These are phyloP conservation scores for Petrocephalus schoutedeni DNA, from an alignment of 2,797 vertebrate genomes.

Conservation along the genomic window DNA sequence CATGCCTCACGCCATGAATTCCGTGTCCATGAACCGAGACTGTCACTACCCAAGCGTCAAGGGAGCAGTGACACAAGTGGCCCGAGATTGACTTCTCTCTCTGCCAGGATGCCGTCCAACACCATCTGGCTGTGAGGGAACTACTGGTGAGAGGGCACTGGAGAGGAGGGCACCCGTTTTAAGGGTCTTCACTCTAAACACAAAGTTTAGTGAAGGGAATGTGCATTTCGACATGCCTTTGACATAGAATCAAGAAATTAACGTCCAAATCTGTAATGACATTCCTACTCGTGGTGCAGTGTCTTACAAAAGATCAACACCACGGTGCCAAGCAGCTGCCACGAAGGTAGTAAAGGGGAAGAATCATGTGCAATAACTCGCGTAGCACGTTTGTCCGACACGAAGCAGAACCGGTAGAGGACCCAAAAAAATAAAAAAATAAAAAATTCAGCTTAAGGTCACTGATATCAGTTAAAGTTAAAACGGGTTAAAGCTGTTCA, in stretches of 20 bases:
- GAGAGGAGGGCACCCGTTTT: background rate
- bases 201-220: background rate
- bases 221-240: background rate
- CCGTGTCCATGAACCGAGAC: background rate
- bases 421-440: no score
- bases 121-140: background rate
- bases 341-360: background rate
- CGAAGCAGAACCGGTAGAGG: background rate
- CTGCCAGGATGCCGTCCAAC: background rate
- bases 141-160: background rate
- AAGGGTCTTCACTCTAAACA: background rate
- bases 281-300: background rate
- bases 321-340: background rate
- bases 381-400: background rate
- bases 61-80: background rate
- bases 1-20: background rate
- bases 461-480: conserved; percentile 6
- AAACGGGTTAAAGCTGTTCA: background rate
- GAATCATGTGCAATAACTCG: background rate
- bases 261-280: background rate
- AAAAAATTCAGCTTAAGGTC: background rate
- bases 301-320: background rate
- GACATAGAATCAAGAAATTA: background rate
- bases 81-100: background rate
- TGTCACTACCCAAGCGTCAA: background rate